Percentiles rank a stretch among this genome's conserved stretches.
Conservation (phyloP, 2,888 invertebrate genomes). For the Charanyca ferruginea region DNA sequence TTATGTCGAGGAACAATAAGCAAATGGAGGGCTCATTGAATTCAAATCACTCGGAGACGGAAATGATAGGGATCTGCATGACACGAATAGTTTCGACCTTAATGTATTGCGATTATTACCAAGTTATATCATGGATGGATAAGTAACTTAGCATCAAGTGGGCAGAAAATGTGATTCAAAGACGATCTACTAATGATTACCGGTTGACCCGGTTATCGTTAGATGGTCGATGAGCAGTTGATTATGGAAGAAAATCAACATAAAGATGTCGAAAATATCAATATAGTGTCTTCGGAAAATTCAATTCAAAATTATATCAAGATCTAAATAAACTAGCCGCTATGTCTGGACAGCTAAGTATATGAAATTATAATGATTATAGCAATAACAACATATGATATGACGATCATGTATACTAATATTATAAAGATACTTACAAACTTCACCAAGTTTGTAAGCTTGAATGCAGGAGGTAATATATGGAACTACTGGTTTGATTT, state of each 20-base stretch:
- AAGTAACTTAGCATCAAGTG: slow-evolving; percentile 39
- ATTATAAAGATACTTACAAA: too few species aligned
- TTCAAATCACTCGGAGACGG: slow-evolving; percentile 70
- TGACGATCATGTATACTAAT: too few species aligned
- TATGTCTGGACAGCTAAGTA: slow-evolving; percentile 22
- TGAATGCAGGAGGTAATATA: too few species aligned
- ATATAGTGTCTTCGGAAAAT: neutral
- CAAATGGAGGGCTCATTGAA: slow-evolving; percentile 69
- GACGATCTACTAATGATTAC: slow-evolving; percentile 36
- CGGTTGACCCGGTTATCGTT: slow-evolving; percentile 37
- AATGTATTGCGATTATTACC: slow-evolving; percentile 49
- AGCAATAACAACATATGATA: slow-evolving; percentile 44
- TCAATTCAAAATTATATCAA: neutral
- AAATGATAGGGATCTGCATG: slow-evolving; percentile 65
- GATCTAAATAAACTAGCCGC: slow-evolving; percentile 1
- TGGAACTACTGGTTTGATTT: too few species aligned
- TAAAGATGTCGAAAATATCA: neutral
- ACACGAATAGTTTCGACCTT: slow-evolving; percentile 69
- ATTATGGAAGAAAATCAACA: neutral
- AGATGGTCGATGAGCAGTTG: slow-evolving; percentile 21
- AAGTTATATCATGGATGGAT: slow-evolving; percentile 38
- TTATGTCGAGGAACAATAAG: slow-evolving; percentile 62
- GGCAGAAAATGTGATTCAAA: slow-evolving; percentile 35
- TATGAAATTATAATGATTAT: slow-evolving; percentile 21
- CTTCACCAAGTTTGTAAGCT: too few species aligned